Base-by-base conservation (phyloP, 2,797 vertebrate genomes). In the Myoxocephalus aenaeus region DNA sequence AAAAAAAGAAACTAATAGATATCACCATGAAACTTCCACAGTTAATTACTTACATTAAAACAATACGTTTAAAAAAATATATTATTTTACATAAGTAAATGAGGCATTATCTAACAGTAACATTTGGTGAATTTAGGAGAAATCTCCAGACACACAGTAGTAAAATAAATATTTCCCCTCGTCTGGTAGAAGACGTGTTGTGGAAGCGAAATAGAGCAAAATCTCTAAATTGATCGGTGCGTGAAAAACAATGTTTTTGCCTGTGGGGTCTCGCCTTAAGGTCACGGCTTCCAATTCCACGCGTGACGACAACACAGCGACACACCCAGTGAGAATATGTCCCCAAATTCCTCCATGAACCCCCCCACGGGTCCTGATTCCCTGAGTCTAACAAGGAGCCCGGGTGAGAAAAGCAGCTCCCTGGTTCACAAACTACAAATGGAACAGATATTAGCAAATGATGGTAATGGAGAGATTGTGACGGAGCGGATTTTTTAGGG, bases 401-500 rank as follows among this genome's bases (percentile, higher is more conserved):
- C 53, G 62, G 46, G 46, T 48, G 27, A 29, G 17, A 25, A 5
- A 13, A 13, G 13, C 10, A 53, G 20, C 32, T 42, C 57, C 3
- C 0, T 3, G 18, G 15, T 27, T 29, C 14, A 51, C 32, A 42
- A 53, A 68, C 20, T 3, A 9, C 32, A n/a, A 48, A 62, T 58
- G 65, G 12, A 65, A 66, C 44, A 65, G 50, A 76, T 62, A 61
- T 5, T 36, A 51, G 20, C n/a, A 38, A 75, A 64, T 13, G 27
- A 44, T 14, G 18, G 53, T 8, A 64, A 76, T 34, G 15, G 44
- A 42, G 61, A 73, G 70, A 58, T 65, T 36, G 68, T 18, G 38
- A 7, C 53, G 1, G 50, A 53, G 56, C 38, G n/a, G n/a, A 20
- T 64, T 67, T 82, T 82, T 70, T 20, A 53, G 61, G 27, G 32